phyloP scores from a whole-genome alignment of 2,113 vertebrate species.

The Abramis brama region DNA sequence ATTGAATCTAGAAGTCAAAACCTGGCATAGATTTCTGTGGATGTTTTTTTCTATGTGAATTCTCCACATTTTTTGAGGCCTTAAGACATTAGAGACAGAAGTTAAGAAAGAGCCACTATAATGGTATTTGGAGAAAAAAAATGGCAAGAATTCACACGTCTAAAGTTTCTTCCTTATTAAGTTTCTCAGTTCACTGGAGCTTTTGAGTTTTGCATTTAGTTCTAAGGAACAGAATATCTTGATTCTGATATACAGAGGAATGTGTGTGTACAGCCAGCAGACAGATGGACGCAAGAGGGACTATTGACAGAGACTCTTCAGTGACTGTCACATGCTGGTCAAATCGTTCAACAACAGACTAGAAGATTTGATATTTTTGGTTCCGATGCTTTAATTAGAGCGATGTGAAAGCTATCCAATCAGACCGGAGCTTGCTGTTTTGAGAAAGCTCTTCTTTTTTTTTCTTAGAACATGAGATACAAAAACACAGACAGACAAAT shows the following conservation, averaged over 20 bases:
- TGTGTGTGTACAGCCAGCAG: conserved; percentile 13
- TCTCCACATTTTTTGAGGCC: conserved; percentile 36
- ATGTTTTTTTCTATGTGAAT: conserved; percentile 40
- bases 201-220: neutral
- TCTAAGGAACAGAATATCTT: neutral
- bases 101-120: conserved; percentile 30
- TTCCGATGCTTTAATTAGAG: neutral
- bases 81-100: conserved; percentile 36
- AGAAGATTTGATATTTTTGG: neutral
- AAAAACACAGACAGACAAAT: neutral
- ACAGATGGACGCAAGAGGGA: neutral
- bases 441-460: neutral
- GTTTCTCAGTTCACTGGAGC: conserved; percentile 4
- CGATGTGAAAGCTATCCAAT: neutral
- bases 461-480: neutral
- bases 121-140: conserved; percentile 24
- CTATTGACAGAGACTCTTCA: neutral
- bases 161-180: neutral
- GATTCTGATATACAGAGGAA: neutral
- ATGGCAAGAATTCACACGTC: conserved; percentile 51
- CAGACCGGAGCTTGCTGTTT: neutral
- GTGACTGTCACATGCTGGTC: conserved; percentile 14
- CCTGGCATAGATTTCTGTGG: neutral
- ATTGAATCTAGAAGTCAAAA: neutral
- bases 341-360: neutral